A percentile compares a stretch with the other conserved stretches of the same genome.
phyloP scores from a whole-genome alignment of 2,888 invertebrate species.

The Doris montereyensis region DNA sequence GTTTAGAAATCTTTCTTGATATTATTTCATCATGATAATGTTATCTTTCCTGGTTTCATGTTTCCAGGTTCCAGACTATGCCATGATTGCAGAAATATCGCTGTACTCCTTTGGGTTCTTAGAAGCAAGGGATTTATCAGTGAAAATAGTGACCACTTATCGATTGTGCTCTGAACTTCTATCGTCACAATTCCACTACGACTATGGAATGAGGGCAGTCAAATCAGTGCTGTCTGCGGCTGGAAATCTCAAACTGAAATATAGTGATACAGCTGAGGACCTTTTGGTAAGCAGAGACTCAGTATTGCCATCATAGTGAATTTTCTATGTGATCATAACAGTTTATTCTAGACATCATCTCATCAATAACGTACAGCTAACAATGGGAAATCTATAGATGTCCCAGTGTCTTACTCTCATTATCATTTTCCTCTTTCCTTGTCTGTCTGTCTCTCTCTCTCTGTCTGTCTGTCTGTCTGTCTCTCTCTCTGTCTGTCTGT shows the following conservation, averaged over 20 bases:
- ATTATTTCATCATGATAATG: no score
- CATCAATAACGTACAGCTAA: no score
- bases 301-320: no score
- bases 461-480: no score
- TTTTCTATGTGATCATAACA: no score
- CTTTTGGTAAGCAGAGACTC: constrained; percentile 76
- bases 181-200: constrained; percentile 94
- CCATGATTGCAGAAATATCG: constrained; percentile 89
- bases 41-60: background rate
- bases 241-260: constrained; percentile 89
- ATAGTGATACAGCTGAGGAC: constrained; percentile 85
- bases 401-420: no score
- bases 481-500: no score
- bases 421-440: no score
- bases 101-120: constrained; percentile 88
- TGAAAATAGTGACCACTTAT: constrained; percentile 96
- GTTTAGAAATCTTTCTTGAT: no score
- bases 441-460: no score
- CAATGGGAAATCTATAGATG: no score
- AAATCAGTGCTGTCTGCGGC: constrained; percentile 91
- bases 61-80: constrained; percentile 84
- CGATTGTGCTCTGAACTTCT: constrained; percentile 94
- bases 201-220: constrained; percentile 95
- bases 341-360: no score
- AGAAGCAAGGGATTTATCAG: constrained; percentile 86